Base-by-base conservation (phyloP, 2,888 invertebrate species). In the Lottia gigantea region DNA sequence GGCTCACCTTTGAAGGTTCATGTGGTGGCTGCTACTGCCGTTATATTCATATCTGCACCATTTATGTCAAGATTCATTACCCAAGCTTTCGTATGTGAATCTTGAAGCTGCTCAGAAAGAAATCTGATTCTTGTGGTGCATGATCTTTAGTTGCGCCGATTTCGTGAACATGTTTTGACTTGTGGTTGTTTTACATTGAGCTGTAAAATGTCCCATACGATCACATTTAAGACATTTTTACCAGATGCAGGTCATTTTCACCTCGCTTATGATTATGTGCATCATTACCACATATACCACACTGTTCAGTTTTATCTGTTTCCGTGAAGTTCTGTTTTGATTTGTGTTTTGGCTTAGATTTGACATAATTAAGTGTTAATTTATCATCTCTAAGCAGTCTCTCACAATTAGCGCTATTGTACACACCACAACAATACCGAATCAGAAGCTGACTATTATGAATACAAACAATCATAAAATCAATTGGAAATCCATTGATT, bases 351-450 rank as follows among this genome's bases (percentile, higher is more conserved):
- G 31, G 31, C 31, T 31, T 31, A 31, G 31, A 31, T 31, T 31
- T 31, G 31, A 26, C 31, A 31, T 31, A 31, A 31, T 65, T n/a
- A 46, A 65, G 46, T 19, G 65, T 65, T n/a, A 65, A 45, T 16
- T 45, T 15, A 46, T 45, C 65, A 65, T 45, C 46, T 19, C 65
- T 16, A 14, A 45, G 65, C 45, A 65, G 46, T 46, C n/a, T 65
- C 11, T 65, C 65, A 6, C 49, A 6, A 16, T 45, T 16, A 45
- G 40, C 7, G 23, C 46, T 46, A 46, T 65, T 46, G 16, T 45
- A 14, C 40, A 65, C 45, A 16, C 46, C 46, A 46, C 65, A 31
- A 31, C 31, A 31, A 31, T 31, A 4, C 31, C 31, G 31, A 31
- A 31, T 31, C 31, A 4, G 31, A 31, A 31, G 6, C 31, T 31